Evolutionary conservation across 2,888 invertebrate species (phyloP), one percentile per base, ranked within the genome.

Genomic region (Amphipyra tragopoginis): DNA sequence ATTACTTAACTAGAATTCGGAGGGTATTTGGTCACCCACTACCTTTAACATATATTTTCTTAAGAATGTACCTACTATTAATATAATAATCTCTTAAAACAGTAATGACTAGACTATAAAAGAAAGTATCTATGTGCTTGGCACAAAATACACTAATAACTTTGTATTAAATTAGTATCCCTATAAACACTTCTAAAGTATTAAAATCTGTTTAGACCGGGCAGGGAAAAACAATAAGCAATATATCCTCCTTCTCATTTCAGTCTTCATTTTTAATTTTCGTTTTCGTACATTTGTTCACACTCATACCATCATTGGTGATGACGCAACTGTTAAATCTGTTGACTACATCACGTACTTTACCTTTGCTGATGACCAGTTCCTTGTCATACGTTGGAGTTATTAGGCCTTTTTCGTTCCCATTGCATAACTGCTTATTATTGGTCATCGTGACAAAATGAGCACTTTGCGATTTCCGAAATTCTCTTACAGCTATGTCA

Each of bases 341-440:
- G 49, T 95, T 94, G 0, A 95, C 94, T 0, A 94, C 95, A 68
- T 95, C 94, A 64, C 94, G 87, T 1, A 95, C 95, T 73, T 93
- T 94, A 0, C 94, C 94, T 82, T 93, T 94, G 73, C 91, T 93
- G 52, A 94, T 93, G 0, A 94, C 92, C 9, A 93, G 84, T 73
- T 90, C 93, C 63, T 92, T 93, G 56, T 94, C 94, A 56, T 94
- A 93, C 0, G 90, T 92, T 0, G 94, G 93, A 0, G 92, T 93
- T 21, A 93, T 92, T 59, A 90, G 79, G 57, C 86, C 88, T 76
- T 87, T 90, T 5, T 86, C 81, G 5, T 85, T 88, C 2, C 93
- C 93, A 68, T 93, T 93, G 47, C 84, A 85, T 1, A 86, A 10
- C 10, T 80, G 68, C 54, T 87, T 87, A 7, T 65, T 71, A 45